A percentile compares a stretch with the other conserved stretches of the same genome.
Conservation (phyloP, 2,888 invertebrate species). For the Hydropsyche betteni region DNA sequence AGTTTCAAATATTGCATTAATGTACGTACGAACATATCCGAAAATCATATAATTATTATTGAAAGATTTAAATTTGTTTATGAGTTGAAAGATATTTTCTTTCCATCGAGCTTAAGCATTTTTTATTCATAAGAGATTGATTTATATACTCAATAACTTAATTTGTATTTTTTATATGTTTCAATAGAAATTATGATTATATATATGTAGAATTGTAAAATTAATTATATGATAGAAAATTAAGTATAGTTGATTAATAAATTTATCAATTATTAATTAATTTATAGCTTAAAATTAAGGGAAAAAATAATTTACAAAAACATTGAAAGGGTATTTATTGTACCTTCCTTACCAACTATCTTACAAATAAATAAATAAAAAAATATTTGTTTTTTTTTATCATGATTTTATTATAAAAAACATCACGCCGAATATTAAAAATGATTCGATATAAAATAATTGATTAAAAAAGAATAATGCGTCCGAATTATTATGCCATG, state of each 20-base stretch:
- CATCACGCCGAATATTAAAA: background rate
- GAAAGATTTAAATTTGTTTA: background rate
- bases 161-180: slow-evolving; percentile 37
- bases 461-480: background rate
- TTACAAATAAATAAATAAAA: slow-evolving; percentile 37
- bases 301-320: slow-evolving; percentile 46
- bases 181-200: slow-evolving; percentile 15
- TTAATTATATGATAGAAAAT: slow-evolving; percentile 37
- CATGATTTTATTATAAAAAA: background rate
- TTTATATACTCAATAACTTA: slow-evolving; percentile 43
- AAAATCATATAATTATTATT: no score
- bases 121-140: slow-evolving; percentile 42
- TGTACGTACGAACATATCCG: no score
- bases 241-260: slow-evolving; percentile 39
- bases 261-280: slow-evolving; percentile 49
- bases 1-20: no score
- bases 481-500: no score
- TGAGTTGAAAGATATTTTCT: slow-evolving; percentile 40
- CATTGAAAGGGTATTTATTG: slow-evolving; percentile 47
- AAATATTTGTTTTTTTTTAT: background rate
- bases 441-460: background rate
- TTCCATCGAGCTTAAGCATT: slow-evolving; percentile 48
- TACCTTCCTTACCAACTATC: slow-evolving; percentile 49
- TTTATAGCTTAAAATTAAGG: slow-evolving; percentile 44
- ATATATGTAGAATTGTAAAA: slow-evolving; percentile 42